phyloP scores from a whole-genome alignment of 1,140 invertebrate genomes.

The Brachionus manjavacas region DNA sequence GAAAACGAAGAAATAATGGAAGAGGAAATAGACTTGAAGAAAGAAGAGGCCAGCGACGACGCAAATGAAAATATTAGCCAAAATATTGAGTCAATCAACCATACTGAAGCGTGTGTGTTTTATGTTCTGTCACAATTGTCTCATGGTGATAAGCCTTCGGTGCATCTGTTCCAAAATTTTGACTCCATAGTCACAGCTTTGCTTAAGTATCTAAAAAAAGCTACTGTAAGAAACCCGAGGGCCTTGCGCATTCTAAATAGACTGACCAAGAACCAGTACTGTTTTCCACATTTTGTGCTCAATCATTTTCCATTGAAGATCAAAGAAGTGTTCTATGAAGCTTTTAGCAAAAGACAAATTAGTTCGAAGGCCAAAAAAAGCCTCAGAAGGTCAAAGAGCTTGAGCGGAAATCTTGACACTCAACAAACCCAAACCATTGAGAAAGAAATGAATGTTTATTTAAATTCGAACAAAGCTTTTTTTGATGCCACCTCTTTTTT shows the following conservation, averaged over 20 bases:
- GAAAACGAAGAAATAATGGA: neutral
- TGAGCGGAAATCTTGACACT: neutral
- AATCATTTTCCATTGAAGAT: slow-evolving; percentile 2
- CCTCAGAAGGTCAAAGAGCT: neutral
- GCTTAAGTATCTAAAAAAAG: slow-evolving; percentile 23
- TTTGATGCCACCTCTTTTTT: slow-evolving; percentile 36
- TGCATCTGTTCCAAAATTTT: slow-evolving; percentile 9
- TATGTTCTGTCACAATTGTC: slow-evolving; percentile 40
- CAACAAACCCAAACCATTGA: slow-evolving; percentile 8
- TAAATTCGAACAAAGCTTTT: slow-evolving; percentile 41
- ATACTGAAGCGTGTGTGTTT: slow-evolving; percentile 35
- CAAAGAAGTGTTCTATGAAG: slow-evolving; percentile 23
- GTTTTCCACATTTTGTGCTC: slow-evolving; percentile 21
- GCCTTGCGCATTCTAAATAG: slow-evolving; percentile 35
- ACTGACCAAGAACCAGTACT: slow-evolving; percentile 36
- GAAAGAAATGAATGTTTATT: slow-evolving; percentile 40
- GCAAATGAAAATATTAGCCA: neutral
- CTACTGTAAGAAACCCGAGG: slow-evolving; percentile 14
- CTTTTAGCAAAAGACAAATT: neutral
- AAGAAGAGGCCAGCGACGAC: neutral
- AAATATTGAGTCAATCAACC: slow-evolving; percentile 37
- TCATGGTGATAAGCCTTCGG: slow-evolving; percentile 36
- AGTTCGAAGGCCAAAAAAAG: neutral
- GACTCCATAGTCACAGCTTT: slow-evolving; percentile 4
- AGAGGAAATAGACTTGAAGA: neutral